Percentiles rank a stretch among this genome's conserved stretches.
Conservation (phyloP, 2,113 vertebrate species). For the Ovibos moschatus region DNA sequence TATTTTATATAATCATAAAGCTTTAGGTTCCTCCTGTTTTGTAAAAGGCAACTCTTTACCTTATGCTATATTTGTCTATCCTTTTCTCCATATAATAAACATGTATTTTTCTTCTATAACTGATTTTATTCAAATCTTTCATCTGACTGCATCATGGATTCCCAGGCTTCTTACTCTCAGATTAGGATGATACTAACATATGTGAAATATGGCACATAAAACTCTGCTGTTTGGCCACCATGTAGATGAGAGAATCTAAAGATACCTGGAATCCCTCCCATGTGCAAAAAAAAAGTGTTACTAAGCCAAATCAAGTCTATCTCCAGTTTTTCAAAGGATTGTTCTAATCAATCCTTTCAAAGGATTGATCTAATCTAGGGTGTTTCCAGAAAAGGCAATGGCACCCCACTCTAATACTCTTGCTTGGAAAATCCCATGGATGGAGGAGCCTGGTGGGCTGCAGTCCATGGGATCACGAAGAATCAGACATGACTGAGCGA, state of each 20-base stretch:
- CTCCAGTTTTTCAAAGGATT: not conserved
- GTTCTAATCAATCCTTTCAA: not conserved
- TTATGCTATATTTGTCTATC: not conserved
- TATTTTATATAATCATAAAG: not conserved
- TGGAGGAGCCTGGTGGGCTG: no score
- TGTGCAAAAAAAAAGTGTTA: not conserved
- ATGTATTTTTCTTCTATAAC: not conserved
- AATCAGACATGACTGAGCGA: no score
- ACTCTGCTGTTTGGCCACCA: not conserved
- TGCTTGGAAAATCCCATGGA: no score
- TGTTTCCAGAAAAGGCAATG: not conserved
- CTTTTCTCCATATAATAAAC: not conserved
- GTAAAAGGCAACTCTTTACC: not conserved
- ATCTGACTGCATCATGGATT: not conserved
- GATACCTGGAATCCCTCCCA: not conserved
- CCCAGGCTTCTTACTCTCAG: not conserved
- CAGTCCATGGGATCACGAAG: no score
- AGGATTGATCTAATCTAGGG: not conserved
- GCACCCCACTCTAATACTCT: no score
- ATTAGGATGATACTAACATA: not conserved
- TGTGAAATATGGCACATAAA: not conserved
- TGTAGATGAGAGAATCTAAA: not conserved
- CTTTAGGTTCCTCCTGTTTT: not conserved
- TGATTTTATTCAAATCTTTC: not conserved
- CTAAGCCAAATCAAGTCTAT: not conserved